Evolutionary conservation across 2,113 vertebrate genomes (phyloP).

Genomic region (Dipodomys ordii): DNA sequence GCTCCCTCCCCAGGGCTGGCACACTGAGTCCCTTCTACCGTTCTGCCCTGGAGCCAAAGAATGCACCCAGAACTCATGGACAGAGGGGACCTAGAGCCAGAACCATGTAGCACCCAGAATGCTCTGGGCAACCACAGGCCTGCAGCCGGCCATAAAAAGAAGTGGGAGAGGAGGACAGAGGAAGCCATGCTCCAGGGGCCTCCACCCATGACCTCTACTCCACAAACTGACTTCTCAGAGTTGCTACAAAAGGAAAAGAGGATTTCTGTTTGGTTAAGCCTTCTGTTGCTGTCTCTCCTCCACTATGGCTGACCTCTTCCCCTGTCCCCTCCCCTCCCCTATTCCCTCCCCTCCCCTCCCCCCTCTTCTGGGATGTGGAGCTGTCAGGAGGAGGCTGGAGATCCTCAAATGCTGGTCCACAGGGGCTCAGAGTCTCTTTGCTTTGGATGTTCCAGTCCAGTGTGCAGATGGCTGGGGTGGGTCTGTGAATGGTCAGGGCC

Average conservation of each 20-base stretch:
- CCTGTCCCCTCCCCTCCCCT: no score
- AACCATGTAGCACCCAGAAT: neutral
- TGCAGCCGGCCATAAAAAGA: neutral
- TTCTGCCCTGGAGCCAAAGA: neutral
- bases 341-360: no score
- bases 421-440: neutral
- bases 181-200: neutral
- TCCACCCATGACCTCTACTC: neutral
- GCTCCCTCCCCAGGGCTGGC: no score
- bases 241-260: neutral
- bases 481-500: neutral
- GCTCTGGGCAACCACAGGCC: neutral
- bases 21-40: no score
- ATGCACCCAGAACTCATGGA: no score
- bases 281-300: no score
- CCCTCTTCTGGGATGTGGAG: neutral
- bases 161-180: neutral
- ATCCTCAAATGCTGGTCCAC: neutral
- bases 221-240: neutral
- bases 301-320: no score
- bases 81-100: neutral
- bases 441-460: no score
- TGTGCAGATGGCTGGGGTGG: no score
- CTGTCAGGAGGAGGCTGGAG: neutral
- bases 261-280: neutral